Evolutionary conservation across 1,140 invertebrate genomes (phyloP).

Genomic region (Lethrus apterus): DNA sequence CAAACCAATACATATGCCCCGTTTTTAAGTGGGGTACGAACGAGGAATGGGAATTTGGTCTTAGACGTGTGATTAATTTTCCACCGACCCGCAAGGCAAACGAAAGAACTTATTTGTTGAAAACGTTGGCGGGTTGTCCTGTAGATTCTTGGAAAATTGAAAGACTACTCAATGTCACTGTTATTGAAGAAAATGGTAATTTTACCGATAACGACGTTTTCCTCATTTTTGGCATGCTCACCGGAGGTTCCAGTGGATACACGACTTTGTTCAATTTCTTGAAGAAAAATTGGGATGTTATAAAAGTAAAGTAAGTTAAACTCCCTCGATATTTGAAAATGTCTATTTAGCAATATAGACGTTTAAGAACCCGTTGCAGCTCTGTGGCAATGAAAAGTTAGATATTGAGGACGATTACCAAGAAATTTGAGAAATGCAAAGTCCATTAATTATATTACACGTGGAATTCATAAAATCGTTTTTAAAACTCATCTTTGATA

Average conservation of each 20-base stretch:
- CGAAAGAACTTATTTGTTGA: conserved; percentile 66
- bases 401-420: too few species aligned
- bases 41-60: conserved; percentile 71
- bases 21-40: conserved; percentile 68
- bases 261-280: conserved; percentile 62
- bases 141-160: conserved; percentile 57
- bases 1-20: conserved; percentile 65
- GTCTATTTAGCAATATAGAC: not conserved
- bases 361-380: too few species aligned
- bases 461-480: too few species aligned
- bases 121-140: conserved; percentile 67
- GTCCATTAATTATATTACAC: too few species aligned
- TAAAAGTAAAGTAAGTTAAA: conserved; percentile 54
- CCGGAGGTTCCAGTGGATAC: conserved; percentile 57
- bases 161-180: conserved; percentile 57
- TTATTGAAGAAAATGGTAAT: conserved; percentile 56
- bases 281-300: conserved; percentile 53
- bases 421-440: not conserved
- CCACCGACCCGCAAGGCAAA: conserved; percentile 56
- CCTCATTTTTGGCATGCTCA: conserved; percentile 63
- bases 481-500: too few species aligned
- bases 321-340: not conserved
- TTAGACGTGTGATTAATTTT: conserved; percentile 65
- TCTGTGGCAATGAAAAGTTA: too few species aligned
- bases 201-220: conserved; percentile 66